Conservation (phyloP, 2,113 vertebrate genomes). For the Fulmarus glacialis region DNA sequence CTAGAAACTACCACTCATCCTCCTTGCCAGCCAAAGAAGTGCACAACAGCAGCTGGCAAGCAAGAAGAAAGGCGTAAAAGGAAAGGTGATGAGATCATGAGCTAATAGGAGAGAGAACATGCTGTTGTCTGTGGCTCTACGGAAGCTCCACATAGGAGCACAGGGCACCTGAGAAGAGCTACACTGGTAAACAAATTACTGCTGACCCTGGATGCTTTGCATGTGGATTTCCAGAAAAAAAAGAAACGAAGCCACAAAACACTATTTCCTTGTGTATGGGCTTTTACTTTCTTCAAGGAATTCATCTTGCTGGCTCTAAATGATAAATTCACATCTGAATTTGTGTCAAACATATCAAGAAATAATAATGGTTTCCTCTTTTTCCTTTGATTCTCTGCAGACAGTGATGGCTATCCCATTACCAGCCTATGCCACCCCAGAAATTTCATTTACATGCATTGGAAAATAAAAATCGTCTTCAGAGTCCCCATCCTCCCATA, state of each 20-base stretch:
- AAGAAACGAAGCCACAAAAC: not conserved
- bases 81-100: constrained; percentile 52
- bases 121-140: not conserved
- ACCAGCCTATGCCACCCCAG: not conserved
- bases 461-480: not conserved
- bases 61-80: not conserved
- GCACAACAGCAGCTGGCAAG: constrained; percentile 25
- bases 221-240: not conserved
- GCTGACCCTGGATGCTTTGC: not conserved
- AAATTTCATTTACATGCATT: not conserved
- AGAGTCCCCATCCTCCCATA: not conserved
- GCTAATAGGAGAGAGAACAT: constrained; percentile 30
- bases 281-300: not conserved
- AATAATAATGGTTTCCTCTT: not conserved
- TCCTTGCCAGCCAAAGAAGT: not conserved
- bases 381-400: not conserved
- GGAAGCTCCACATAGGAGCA: not conserved
- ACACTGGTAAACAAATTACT: not conserved
- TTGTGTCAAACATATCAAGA: not conserved
- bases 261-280: not conserved
- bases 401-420: not conserved
- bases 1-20: not conserved
- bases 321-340: not conserved
- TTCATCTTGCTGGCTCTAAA: not conserved
- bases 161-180: not conserved